These are phyloP conservation scores for Lophius americanus DNA, from an alignment of 2,797 vertebrate species.

Conservation along the genomic window DNA sequence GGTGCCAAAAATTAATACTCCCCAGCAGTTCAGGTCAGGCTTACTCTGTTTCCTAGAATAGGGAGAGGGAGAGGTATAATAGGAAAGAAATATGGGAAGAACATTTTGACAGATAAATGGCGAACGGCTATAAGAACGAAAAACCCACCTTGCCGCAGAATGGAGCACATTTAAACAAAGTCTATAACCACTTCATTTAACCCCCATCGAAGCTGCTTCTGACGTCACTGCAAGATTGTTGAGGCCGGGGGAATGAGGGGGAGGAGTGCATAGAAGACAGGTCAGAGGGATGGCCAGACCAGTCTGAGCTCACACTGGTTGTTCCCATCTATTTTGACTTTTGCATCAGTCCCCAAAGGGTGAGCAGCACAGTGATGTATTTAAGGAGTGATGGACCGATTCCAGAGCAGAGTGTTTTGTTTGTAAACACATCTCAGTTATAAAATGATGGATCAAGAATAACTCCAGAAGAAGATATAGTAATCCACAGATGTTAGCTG, in stretches of 20 bases:
- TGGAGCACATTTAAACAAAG: conserved; percentile 13
- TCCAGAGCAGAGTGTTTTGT: conserved; percentile 30
- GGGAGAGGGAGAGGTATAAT: neutral
- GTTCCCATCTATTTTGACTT: conserved; percentile 49
- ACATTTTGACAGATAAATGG: conserved; percentile 25
- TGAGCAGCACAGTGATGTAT: conserved; percentile 5
- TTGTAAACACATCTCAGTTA: conserved; percentile 25
- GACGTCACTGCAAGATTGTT: conserved; percentile 20
- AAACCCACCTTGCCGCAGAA: conserved; percentile 31
- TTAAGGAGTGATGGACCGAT: conserved; percentile 10
- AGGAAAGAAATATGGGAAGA: neutral
- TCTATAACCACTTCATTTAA: conserved; percentile 19
- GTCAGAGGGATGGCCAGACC: conserved; percentile 42
- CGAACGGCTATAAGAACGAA: neutral
- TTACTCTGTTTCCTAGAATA: conserved; percentile 8
- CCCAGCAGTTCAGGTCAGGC: conserved; percentile 1
- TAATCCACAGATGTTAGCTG: conserved; percentile 29
- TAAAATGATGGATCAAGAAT: conserved; percentile 13
- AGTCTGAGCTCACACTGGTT: conserved; percentile 61
- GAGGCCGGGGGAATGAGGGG: neutral
- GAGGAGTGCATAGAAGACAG: neutral
- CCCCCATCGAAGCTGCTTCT: conserved; percentile 13
- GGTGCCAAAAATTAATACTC: conserved; percentile 3
- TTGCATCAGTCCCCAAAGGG: conserved; percentile 15
- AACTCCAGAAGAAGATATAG: conserved; percentile 12